These are phyloP conservation scores for Fundulus diaphanus DNA, from an alignment of 2,797 vertebrate genomes.

Conservation along the genomic window DNA sequence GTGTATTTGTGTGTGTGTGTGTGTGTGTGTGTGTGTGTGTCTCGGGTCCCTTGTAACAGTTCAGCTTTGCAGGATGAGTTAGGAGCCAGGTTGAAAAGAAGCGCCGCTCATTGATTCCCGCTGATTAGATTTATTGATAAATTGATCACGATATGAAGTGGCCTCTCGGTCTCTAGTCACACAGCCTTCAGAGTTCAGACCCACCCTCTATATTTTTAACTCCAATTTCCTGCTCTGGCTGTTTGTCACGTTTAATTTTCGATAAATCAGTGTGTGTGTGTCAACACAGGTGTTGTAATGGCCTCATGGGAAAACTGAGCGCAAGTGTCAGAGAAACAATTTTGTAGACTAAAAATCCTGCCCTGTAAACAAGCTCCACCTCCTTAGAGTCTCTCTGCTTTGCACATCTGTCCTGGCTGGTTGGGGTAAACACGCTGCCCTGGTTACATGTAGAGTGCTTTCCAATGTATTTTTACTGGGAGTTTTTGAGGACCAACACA, in stretches of 20 bases:
- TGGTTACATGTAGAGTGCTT: conserved; percentile 31
- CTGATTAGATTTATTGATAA: conserved; percentile 77
- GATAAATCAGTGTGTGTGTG: conserved; percentile 55
- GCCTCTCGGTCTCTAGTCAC: conserved; percentile 50
- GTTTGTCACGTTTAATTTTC: conserved; percentile 52
- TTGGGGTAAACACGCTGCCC: conserved; percentile 55
- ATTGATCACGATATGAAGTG: conserved; percentile 71
- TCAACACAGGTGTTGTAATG: conserved; percentile 61
- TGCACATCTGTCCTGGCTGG: conserved; percentile 42
- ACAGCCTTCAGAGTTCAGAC: conserved; percentile 41
- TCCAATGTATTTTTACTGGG: neutral
- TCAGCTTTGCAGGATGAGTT: conserved; percentile 27
- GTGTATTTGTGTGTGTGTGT: conserved; percentile 21
- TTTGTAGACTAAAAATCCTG: conserved; percentile 39
- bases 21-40: conserved; percentile 21
- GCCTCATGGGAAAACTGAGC: conserved; percentile 33
- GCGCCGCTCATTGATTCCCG: conserved; percentile 57
- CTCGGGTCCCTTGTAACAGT: conserved; percentile 42
- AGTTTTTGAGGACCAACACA: neutral
- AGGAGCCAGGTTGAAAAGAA: conserved; percentile 38
- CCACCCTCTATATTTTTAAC: conserved; percentile 5
- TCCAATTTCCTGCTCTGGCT: conserved; percentile 67
- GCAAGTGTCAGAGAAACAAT: conserved; percentile 46
- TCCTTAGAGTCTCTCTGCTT: conserved; percentile 24
- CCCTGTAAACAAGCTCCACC: conserved; percentile 28